Conservation (phyloP, 2,113 vertebrate genomes). For the Centrocercus urophasianus region DNA sequence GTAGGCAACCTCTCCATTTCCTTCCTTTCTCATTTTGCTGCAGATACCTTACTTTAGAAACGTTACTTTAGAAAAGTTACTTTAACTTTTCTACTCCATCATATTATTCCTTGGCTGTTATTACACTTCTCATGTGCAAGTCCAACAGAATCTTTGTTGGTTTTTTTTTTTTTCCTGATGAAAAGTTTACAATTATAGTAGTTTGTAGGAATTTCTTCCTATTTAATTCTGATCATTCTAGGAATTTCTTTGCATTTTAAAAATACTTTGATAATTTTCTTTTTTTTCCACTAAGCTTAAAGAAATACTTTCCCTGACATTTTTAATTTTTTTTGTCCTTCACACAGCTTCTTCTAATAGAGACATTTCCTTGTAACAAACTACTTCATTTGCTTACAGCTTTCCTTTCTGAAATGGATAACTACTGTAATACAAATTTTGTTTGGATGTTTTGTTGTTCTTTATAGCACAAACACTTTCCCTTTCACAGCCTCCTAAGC, state of each 20-base stretch:
- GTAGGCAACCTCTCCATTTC: background rate
- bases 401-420: background rate
- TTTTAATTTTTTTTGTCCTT: background rate
- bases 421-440: background rate
- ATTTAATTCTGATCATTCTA: background rate
- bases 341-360: background rate
- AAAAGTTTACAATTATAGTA: background rate
- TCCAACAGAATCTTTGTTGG: background rate
- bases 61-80: background rate
- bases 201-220: background rate
- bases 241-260: background rate
- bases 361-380: background rate
- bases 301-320: background rate
- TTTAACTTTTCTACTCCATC: background rate
- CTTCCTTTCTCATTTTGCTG: background rate
- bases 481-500: background rate
- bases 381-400: background rate
- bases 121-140: background rate
- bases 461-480: background rate
- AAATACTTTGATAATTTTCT: background rate
- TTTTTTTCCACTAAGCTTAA: background rate
- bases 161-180: background rate
- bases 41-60: background rate
- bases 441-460: background rate
- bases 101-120: background rate